Percentiles rank a stretch among this genome's conserved stretches.
phyloP scores from a whole-genome alignment of 2,113 vertebrate genomes.

The Tenrec ecaudatus region DNA sequence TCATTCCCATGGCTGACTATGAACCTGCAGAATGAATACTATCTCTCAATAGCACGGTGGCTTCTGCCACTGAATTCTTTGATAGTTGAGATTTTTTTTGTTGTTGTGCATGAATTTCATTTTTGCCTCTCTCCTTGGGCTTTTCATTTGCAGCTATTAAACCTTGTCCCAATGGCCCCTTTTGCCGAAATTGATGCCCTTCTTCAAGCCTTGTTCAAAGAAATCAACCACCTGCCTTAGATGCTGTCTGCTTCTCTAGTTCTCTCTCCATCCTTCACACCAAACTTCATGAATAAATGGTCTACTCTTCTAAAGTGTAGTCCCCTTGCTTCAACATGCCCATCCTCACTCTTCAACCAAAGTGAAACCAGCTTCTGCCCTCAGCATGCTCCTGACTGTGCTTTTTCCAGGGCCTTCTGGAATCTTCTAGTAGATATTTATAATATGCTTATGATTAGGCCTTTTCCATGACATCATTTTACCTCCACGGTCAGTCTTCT shows the following conservation, averaged over 20 bases:
- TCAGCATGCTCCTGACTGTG: neutral
- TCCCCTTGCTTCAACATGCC: neutral
- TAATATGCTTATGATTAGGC: neutral
- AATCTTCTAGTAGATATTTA: neutral
- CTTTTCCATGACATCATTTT: neutral
- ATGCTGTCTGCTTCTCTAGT: neutral
- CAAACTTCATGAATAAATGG: neutral
- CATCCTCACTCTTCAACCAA: neutral
- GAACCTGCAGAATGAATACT: neutral
- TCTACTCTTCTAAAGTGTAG: neutral
- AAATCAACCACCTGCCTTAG: neutral
- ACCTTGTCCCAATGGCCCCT: neutral
- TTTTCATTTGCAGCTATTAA: conserved; percentile 19
- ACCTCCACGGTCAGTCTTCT: neutral
- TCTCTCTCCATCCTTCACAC: neutral
- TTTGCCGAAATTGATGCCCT: neutral
- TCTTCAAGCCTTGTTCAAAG: conserved; percentile 6
- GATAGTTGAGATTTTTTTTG: neutral
- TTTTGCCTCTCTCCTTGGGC: neutral
- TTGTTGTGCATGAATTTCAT: conserved; percentile 34
- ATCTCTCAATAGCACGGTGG: neutral
- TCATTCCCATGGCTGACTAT: neutral
- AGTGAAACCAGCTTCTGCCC: neutral
- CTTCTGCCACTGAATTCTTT: conserved; percentile 10
- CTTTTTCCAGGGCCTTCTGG: neutral